phyloP scores from a whole-genome alignment of 2,888 invertebrate species.

The Nomada flava region DNA sequence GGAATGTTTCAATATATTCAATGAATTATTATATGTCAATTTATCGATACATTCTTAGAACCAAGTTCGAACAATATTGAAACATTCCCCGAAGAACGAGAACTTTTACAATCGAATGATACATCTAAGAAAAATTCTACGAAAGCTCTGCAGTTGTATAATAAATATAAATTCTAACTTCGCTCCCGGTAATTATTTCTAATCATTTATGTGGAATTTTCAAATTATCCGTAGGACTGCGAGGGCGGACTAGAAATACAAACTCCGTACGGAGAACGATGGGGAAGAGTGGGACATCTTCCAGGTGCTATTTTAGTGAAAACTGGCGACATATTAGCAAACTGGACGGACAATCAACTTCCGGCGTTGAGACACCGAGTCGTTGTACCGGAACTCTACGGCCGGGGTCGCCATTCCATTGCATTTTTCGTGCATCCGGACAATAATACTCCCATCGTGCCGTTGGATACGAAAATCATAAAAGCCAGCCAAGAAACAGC shows the following conservation, averaged over 20 bases:
- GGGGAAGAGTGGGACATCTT: conserved; percentile 90
- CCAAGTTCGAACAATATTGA: background rate
- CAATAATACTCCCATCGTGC: conserved; percentile 85
- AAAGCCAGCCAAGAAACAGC: conserved; percentile 79
- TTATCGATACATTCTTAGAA: background rate
- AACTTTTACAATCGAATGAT: background rate
- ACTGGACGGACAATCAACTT: conserved; percentile 90
- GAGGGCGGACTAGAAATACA: conserved; percentile 91
- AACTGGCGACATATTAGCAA: conserved; percentile 90
- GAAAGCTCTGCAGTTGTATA: too few species aligned
- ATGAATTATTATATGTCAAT: background rate
- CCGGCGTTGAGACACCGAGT: conserved; percentile 91
- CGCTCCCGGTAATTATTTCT: too few species aligned
- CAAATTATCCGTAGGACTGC: conserved; percentile 86
- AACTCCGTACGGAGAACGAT: conserved; percentile 88
- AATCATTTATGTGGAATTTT: background rate
- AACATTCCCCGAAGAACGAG: background rate
- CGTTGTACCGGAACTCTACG: conserved; percentile 88
- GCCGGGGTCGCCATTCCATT: conserved; percentile 90
- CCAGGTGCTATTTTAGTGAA: conserved; percentile 91
- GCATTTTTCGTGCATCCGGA: conserved; percentile 92
- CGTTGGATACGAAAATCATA: conserved; percentile 84
- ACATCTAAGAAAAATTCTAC: background rate
- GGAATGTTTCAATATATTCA: background rate
- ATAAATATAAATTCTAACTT: background rate